Conservation (phyloP, 2,797 vertebrate species). For the Notamacropus eugenii region DNA sequence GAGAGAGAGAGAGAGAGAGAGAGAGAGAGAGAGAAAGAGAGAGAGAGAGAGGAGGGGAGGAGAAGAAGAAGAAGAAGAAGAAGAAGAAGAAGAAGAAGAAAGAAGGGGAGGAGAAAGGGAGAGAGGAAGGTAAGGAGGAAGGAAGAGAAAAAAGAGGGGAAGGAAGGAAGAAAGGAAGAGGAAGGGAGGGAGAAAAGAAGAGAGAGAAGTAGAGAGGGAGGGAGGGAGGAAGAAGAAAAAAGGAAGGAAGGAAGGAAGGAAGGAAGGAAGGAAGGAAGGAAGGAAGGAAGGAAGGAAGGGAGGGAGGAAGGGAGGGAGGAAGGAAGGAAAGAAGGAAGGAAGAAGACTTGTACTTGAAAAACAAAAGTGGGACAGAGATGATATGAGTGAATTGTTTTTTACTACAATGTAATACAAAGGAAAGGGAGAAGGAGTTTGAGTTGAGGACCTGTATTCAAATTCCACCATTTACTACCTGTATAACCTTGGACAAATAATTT, state of each 20-base stretch:
- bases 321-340: rapidly evolving
- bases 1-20: too few relatives aligned
- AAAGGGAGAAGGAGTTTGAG: neutral
- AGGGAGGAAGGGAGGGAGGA: rapidly evolving
- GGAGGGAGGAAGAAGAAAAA: rapidly evolving
- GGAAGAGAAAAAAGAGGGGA: too few relatives aligned
- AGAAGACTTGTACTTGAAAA: neutral
- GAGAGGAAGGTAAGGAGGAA: too few relatives aligned
- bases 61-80: too few relatives aligned
- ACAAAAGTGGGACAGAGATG: neutral
- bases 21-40: too few relatives aligned
- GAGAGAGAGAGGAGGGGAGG: too few relatives aligned
- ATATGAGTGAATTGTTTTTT: neutral
- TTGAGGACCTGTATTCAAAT: neutral
- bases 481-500: neutral
- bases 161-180: too few relatives aligned
- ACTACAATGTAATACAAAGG: neutral
- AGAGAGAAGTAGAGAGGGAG: too few relatives aligned
- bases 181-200: too few relatives aligned
- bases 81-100: too few relatives aligned
- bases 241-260: too few relatives aligned
- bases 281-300: rapidly evolving
- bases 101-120: too few relatives aligned
- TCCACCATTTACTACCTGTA: neutral
- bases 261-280: rapidly evolving